Conservation (phyloP, 1,140 invertebrate genomes). For the Protaetia brevitarsis region DNA sequence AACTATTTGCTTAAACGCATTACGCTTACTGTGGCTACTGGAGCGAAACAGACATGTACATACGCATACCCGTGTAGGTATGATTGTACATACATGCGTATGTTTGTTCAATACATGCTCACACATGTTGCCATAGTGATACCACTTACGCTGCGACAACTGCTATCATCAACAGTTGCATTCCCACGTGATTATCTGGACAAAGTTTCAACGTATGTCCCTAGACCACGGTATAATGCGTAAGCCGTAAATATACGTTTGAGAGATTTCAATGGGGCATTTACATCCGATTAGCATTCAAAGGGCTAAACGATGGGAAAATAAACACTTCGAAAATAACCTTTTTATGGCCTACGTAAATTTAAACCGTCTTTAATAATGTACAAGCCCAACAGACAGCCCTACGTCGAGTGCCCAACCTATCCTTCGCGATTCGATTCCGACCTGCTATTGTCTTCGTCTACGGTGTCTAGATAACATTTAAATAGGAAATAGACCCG, state of each 20-base stretch:
- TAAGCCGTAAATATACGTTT: conserved; percentile 9
- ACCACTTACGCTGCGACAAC: too few relatives aligned
- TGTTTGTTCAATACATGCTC: too few relatives aligned
- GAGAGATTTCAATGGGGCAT: conserved; percentile 12
- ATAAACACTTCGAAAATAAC: background rate
- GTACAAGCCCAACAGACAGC: background rate
- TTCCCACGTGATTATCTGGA: conserved; percentile 8
- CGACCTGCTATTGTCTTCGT: too few relatives aligned
- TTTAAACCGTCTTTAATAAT: background rate
- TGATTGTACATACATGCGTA: too few relatives aligned
- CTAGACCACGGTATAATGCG: background rate
- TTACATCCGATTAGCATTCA: conserved; percentile 16
- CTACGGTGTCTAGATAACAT: too few relatives aligned
- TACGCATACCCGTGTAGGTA: too few relatives aligned
- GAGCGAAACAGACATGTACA: too few relatives aligned
- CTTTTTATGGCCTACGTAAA: conserved; percentile 9
- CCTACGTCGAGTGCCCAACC: background rate
- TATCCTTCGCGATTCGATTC: background rate
- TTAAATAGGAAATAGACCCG: too few relatives aligned
- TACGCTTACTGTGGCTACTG: too few relatives aligned
- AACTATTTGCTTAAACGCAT: too few relatives aligned
- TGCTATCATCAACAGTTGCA: background rate
- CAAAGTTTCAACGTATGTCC: background rate
- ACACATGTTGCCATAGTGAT: too few relatives aligned
- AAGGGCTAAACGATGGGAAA: background rate